Evolutionary conservation across 2,888 invertebrate genomes (phyloP).

Genomic region (Drosophila anomelani): DNA sequence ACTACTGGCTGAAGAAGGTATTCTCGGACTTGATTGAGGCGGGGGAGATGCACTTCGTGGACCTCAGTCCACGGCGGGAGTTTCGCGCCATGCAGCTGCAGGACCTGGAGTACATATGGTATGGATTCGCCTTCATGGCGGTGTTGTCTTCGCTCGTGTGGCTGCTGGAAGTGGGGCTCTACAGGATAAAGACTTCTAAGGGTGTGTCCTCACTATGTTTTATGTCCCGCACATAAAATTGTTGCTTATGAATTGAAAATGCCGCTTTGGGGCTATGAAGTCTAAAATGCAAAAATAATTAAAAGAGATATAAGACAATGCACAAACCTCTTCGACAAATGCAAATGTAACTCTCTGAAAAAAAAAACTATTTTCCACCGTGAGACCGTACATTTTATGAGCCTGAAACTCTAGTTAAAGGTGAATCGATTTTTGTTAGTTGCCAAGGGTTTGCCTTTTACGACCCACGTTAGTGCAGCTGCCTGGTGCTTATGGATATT

Average conservation of each 20-base stretch:
- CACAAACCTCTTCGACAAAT: background rate
- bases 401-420: constrained; percentile 7
- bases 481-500: constrained; percentile 37
- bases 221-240: background rate
- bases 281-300: background rate
- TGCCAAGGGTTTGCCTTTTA: constrained; percentile 20
- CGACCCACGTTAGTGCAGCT: constrained; percentile 15
- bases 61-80: constrained; percentile 59
- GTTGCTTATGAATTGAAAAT: background rate
- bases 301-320: background rate
- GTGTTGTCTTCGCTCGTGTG: constrained; percentile 55
- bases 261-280: background rate
- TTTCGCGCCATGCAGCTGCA: constrained; percentile 70
- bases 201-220: background rate
- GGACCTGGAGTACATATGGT: constrained; percentile 75
- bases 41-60: constrained; percentile 58
- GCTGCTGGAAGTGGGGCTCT: constrained; percentile 48
- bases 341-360: background rate
- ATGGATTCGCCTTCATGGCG: constrained; percentile 64
- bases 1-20: constrained; percentile 60
- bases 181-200: constrained; percentile 13
- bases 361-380: constrained; percentile 3
- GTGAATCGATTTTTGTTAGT: constrained; percentile 17
- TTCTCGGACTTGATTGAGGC: constrained; percentile 72
- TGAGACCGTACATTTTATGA: constrained; percentile 1